Base-by-base conservation (phyloP, 2,888 invertebrate genomes). In the Parochlus steinenii region DNA sequence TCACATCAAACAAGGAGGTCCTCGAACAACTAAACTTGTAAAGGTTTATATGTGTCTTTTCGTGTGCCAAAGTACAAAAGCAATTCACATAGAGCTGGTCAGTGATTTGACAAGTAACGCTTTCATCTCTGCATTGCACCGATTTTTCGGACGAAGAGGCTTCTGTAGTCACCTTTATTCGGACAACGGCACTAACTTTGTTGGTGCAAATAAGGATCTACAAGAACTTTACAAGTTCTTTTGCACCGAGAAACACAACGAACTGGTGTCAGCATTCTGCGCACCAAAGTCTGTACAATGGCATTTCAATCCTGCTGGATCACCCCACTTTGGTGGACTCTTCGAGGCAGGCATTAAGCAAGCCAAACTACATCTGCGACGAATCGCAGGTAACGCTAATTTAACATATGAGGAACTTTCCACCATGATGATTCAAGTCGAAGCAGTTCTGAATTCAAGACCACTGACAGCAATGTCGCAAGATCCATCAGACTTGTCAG, bases 301-400 rank as follows among this genome's bases (percentile, higher is more conserved):
- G 52, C 43, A 50, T 23, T 58, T 54, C 31, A 49, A 44, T 14
- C 51, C 53, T 5, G 48, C 52, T 3, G 38, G 38, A 17, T 44
- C 49, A 5, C 49, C 52, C 2, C 49, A 55, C 33, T 49, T 49
- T 28, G 50, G 54, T 3, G 52, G 52, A 2, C 32, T 53, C 4
- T 54, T 51, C 48, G 52, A 55, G 38, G 47, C 50, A 2, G 48
- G 46, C 4, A 49, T 55, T 0, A 51, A 52, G 29, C 47, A 47
- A 0, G 40, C 46, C 1, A 56, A 55, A 40, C 44, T 40, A 37
- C 51, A 53, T 38, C 31, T 54, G 1, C 42, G 42, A 14, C 38
- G 48, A 15, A 41, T 48, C 2, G 30, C 52, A 4, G 47, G 48
- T 1, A 41, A 44, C 3, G 16, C 41, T 8, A 42, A 31, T 4